Base-by-base conservation (phyloP, 92 coral and sea anemone species). In the Zoanthus gigantus region DNA sequence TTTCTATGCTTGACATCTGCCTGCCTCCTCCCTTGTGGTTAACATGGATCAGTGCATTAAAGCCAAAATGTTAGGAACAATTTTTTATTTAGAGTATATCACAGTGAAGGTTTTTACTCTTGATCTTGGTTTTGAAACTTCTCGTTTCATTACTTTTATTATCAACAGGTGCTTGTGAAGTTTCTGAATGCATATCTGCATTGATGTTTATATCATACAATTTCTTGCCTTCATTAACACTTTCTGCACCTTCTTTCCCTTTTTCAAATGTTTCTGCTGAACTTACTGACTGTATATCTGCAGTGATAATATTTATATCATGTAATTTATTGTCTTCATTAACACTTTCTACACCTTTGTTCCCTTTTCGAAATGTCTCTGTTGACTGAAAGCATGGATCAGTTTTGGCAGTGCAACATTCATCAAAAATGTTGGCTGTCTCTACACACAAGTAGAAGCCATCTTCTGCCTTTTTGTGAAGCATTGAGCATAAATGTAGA, bases 401-500 rank as follows among this genome's bases (percentile, higher is more conserved):
- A 17, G 10, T 0, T 44, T 31, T 28, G 10, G 6, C n/a, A 31
- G 78, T 63, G 53, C 3, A 23, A 77, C 44, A 84, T 30, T 71
- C 71, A 16, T 57, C 78, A 50, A 23, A 66, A 63, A 93, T 86
- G 18, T 78, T 71, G 42, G 88, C 86, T 13, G 95, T 84, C 42
- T 93, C 93, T 48, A 88, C 60, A 84, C 96, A 89, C 44, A 91
- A 89, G 77, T 97, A 97, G 87, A 97, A 97, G 0, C 99, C 99
- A 89, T 97, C 97, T 65, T 91, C 65, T 67, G 96, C 90, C 78
- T 91, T 92, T 28, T 74, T 66, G 56, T 90, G 90, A 85, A 73
- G 76, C 99, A 97, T 97, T 58, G 98, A 94, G 78, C 99, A 97
- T 71, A 97, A 86, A 30, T 92, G 91, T 32, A 97, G 83, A 30